These are phyloP conservation scores for Engystomops pustulosus DNA, from an alignment of 2,113 vertebrate species.

Conservation along the genomic window DNA sequence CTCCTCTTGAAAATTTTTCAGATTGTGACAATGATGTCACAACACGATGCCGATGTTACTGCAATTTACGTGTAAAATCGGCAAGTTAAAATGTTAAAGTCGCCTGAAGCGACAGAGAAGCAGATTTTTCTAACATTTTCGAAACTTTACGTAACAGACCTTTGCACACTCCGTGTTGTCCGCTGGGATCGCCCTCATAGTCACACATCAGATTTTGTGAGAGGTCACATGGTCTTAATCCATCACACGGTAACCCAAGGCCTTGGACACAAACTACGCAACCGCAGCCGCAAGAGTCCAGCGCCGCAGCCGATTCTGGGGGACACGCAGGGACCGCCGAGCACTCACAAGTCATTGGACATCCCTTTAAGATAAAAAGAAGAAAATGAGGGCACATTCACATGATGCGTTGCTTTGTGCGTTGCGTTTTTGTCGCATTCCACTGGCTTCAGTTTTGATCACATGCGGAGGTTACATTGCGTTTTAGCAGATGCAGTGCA, in stretches of 20 bases:
- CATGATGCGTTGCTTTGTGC: too few species aligned
- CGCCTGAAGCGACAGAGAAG: not conserved
- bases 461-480: too few species aligned
- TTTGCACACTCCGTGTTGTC: slow-evolving; percentile 27
- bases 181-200: not conserved
- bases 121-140: too few species aligned
- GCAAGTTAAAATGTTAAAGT: not conserved
- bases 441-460: too few species aligned
- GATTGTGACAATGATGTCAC: too few species aligned
- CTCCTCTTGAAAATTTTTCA: too few species aligned
- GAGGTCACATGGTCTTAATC: slow-evolving; percentile 36
- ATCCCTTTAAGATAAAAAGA: slow-evolving; percentile 21
- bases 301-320: not conserved
- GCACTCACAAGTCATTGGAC: slow-evolving; percentile 28
- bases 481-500: too few species aligned
- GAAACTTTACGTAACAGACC: not conserved
- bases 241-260: slow-evolving; percentile 23
- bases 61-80: too few species aligned
- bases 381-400: not conserved
- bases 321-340: slow-evolving; percentile 4
- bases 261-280: slow-evolving; percentile 29
- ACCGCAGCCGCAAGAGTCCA: slow-evolving; percentile 39
- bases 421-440: too few species aligned
- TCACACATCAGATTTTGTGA: slow-evolving; percentile 30
- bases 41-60: too few species aligned